phyloP scores from a whole-genome alignment of 2,888 invertebrate species.

The Volucella bombylans region DNA sequence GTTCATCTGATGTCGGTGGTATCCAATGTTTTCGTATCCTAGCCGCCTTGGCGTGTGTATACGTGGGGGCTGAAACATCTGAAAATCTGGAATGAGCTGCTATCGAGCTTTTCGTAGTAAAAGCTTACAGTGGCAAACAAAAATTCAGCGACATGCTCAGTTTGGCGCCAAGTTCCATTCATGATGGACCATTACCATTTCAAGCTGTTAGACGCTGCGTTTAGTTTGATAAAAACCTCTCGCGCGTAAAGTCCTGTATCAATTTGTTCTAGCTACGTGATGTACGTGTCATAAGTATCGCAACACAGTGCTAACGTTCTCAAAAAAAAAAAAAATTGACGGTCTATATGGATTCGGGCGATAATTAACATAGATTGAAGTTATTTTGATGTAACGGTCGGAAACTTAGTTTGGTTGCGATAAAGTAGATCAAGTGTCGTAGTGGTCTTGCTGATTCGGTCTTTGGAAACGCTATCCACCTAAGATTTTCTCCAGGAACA shows the following conservation, averaged over 20 bases:
- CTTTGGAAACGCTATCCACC: slow-evolving; percentile 1
- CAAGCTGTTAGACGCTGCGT: slow-evolving; percentile 16
- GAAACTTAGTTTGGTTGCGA: slow-evolving; percentile 4
- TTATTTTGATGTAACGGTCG: background rate
- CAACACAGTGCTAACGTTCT: slow-evolving; percentile 7
- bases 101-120: slow-evolving; percentile 69
- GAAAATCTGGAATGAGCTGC: slow-evolving; percentile 7
- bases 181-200: slow-evolving; percentile 46
- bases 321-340: background rate
- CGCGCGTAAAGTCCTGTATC: slow-evolving; percentile 50
- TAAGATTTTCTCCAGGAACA: slow-evolving; percentile 43
- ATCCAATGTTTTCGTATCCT: background rate
- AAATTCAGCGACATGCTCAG: slow-evolving; percentile 68
- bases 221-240: slow-evolving; percentile 70
- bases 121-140: slow-evolving; percentile 69
- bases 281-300: slow-evolving; percentile 6
- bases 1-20: background rate
- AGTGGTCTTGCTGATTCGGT: slow-evolving; percentile 21
- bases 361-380: slow-evolving; percentile 27
- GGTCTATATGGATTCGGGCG: slow-evolving; percentile 4
- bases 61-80: background rate
- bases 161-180: slow-evolving; percentile 71
- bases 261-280: background rate
- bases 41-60: background rate
- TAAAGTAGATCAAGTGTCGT: background rate